A percentile compares a stretch with the other conserved stretches of the same genome.
These are phyloP conservation scores for Nanorana parkeri DNA, from an alignment of 2,113 vertebrate species.

Conservation along the genomic window DNA sequence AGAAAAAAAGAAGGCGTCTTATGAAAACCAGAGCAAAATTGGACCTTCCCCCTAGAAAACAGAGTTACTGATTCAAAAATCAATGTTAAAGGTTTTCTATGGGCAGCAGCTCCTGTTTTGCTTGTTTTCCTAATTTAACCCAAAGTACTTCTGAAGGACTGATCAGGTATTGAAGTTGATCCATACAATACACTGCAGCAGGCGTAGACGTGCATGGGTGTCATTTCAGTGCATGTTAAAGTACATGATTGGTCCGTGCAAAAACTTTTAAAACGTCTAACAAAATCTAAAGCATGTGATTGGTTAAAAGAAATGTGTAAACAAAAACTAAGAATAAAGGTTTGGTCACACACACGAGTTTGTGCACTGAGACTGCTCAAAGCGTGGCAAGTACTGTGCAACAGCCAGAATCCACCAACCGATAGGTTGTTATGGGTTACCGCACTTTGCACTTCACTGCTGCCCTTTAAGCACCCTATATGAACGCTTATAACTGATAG, in stretches of 20 bases:
- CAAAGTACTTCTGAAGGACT: not conserved
- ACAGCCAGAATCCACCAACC: no score
- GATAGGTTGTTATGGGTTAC: no score
- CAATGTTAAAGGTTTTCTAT: not conserved
- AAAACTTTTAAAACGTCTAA: not conserved
- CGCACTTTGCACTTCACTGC: no score
- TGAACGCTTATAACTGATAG: not conserved
- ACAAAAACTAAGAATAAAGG: not conserved
- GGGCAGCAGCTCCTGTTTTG: not conserved
- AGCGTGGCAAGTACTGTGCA: no score
- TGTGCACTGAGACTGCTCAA: no score
- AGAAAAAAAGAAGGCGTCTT: no score
- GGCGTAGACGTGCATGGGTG: not conserved
- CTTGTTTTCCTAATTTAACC: not conserved
- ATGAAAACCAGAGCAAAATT: no score
- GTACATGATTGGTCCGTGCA: not conserved
- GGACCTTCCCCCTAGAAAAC: no score
- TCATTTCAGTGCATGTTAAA: not conserved
- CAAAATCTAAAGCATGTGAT: not conserved
- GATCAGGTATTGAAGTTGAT: not conserved
- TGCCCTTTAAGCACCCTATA: no score
- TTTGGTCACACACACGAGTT: no score
- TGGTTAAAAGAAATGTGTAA: not conserved
- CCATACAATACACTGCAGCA: not conserved
- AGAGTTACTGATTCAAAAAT: no score